phyloP scores from a whole-genome alignment of 2,797 vertebrate genomes.

The Alauda arvensis region DNA sequence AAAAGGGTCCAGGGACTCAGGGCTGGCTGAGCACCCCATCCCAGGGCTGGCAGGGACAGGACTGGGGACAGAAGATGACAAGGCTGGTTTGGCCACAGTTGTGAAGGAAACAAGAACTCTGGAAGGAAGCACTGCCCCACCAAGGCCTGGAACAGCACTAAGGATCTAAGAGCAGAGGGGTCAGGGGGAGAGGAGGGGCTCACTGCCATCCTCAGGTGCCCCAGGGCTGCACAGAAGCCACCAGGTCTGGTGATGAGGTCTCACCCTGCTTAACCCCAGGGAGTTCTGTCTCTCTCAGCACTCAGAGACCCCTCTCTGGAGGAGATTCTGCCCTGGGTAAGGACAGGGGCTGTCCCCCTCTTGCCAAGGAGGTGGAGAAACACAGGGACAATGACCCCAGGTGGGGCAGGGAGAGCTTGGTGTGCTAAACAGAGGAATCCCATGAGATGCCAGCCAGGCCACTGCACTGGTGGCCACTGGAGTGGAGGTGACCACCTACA shows the following conservation, averaged over 20 bases:
- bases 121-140: neutral
- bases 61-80: neutral
- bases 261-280: neutral
- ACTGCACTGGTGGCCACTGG: rapidly evolving
- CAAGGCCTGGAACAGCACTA: neutral
- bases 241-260: neutral
- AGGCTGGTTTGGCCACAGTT: neutral
- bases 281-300: neutral
- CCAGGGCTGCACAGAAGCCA: neutral
- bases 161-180: neutral
- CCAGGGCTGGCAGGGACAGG: neutral
- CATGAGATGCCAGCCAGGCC: neutral
- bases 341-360: neutral
- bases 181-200: neutral
- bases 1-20: rapidly evolving
- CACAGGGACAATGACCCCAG: rapidly evolving
- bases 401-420: rapidly evolving
- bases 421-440: too few relatives aligned
- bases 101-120: neutral
- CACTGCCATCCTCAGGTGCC: rapidly evolving
- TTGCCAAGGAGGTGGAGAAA: rapidly evolving
- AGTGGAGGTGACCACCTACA: neutral
- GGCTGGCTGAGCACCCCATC: neutral
- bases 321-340: neutral
- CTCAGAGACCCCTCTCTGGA: rapidly evolving